Evolutionary conservation across 2,797 vertebrate species (phyloP).

Genomic region (Arrhamphus sclerolepis): DNA sequence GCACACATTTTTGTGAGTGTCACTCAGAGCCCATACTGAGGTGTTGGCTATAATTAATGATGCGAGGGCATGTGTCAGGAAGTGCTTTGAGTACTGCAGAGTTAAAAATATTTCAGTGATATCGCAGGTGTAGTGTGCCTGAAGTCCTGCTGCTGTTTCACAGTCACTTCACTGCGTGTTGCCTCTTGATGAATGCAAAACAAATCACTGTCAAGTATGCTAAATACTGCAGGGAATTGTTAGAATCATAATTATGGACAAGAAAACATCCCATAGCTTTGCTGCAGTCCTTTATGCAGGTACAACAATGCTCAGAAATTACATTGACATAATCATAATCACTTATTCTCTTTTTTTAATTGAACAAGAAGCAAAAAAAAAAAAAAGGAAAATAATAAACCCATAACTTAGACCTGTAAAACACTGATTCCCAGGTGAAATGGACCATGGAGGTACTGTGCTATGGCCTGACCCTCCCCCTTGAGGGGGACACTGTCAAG

Average conservation of each 20-base stretch:
- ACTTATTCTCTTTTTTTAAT: slow-evolving; percentile 6
- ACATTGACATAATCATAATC: not conserved
- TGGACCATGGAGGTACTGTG: slow-evolving; percentile 99
- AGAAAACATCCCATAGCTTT: not conserved
- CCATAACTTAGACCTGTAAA: not conserved
- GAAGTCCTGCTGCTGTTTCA: slow-evolving; percentile 20
- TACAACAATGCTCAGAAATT: not conserved
- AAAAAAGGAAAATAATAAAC: not conserved
- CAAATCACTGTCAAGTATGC: not conserved
- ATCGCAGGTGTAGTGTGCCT: slow-evolving; percentile 15
- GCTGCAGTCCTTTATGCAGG: not conserved
- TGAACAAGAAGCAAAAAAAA: not conserved
- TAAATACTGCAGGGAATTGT: not conserved
- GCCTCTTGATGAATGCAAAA: not conserved
- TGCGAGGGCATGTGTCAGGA: slow-evolving; percentile 26
- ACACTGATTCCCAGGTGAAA: slow-evolving; percentile 85
- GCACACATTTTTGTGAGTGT: slow-evolving; percentile 10
- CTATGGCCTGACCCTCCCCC: slow-evolving; percentile 92
- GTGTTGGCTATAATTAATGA: slow-evolving; percentile 23
- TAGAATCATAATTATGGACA: too few relatives aligned
- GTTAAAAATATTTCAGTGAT: slow-evolving; percentile 31
- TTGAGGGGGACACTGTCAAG: slow-evolving; percentile 95
- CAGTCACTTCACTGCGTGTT: too few relatives aligned
- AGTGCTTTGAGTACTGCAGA: not conserved
- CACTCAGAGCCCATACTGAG: slow-evolving; percentile 13